Base-by-base conservation (phyloP, 2,888 invertebrate genomes). In the Eilema depressum region DNA sequence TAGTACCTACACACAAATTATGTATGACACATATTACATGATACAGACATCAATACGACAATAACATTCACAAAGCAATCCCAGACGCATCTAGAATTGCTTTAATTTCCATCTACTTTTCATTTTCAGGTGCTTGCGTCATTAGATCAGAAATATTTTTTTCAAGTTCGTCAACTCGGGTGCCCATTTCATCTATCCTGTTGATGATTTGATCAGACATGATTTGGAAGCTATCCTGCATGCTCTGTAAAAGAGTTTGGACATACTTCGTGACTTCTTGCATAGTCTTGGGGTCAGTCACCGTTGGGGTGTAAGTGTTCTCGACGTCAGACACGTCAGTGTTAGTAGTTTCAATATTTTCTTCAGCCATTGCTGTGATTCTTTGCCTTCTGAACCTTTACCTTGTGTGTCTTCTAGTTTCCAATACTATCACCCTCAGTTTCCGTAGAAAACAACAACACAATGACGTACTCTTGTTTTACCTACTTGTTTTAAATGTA, bases 191-290 rank as follows among this genome's bases (percentile, higher is more conserved):
- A 96, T 99, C 99, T 95, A 99, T 98, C 95, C 98, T 97, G 86
- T 98, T 97, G 83, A 99, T 97, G 81, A 99, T 99, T 95, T 99
- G 99, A 93, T 99, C 99, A 1, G 99, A 99, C 99, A 99, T 99
- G 77, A 98, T 98, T 94, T 99, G 99, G 91, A 99, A 99, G 92
- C 99, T 99, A 88, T 99, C 99, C 93, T 99, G 99, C 96, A 99
- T 99, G 86, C 98, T 99, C 93, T 99, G 99, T 67, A 99, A 96
- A 56, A 99, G 96, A 75, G 97, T 98, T 96, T 99, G 99, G 61
- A 99, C 99, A 91, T 98, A 98, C 96, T 98, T 97, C 70, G 98
- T 98, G 85, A 99, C 96, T 93, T 99, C 99, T 92, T 98, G 98
- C 96, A 98, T 97, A 90, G 98, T 98, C 93, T 98, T 98, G 33